Percentiles rank a stretch among this genome's conserved stretches.
Conservation (phyloP, 2,888 invertebrate genomes). For the Diloba caeruleocephala region DNA sequence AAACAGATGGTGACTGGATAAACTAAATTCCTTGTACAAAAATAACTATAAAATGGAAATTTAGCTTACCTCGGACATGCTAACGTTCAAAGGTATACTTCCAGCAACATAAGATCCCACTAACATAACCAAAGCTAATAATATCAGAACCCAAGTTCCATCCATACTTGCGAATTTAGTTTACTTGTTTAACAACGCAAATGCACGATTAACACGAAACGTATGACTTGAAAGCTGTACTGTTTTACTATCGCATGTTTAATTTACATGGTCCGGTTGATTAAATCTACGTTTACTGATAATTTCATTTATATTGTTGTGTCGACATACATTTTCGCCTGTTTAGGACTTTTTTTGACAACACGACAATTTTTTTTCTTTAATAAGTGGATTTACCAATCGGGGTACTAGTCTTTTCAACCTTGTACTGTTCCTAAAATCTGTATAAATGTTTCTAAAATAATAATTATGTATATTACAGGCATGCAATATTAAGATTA, state of each 20-base stretch:
- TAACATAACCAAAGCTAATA: slow-evolving; percentile 97
- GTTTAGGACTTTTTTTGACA: slow-evolving; percentile 51
- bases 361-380: slow-evolving; percentile 45
- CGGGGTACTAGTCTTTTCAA: no score
- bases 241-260: slow-evolving; percentile 56
- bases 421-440: no score
- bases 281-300: slow-evolving; percentile 52
- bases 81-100: slow-evolving; percentile 97
- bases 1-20: slow-evolving; percentile 21
- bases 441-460: no score
- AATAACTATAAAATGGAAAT: not conserved
- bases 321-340: slow-evolving; percentile 37
- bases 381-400: not conserved
- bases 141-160: slow-evolving; percentile 94
- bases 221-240: slow-evolving; percentile 43
- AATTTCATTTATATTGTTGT: slow-evolving; percentile 48
- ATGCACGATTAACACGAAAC: slow-evolving; percentile 35
- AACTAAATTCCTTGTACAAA: not conserved
- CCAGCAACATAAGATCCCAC: slow-evolving; percentile 98
- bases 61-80: slow-evolving; percentile 95
- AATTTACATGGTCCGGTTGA: slow-evolving; percentile 59
- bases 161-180: slow-evolving; percentile 90
- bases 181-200: slow-evolving; percentile 26
- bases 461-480: no score
- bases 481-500: no score